Evolutionary conservation across 1,140 invertebrate genomes (phyloP), one percentile per base, ranked within the genome.

Genomic region (Trachymyrmex septentrionalis): DNA sequence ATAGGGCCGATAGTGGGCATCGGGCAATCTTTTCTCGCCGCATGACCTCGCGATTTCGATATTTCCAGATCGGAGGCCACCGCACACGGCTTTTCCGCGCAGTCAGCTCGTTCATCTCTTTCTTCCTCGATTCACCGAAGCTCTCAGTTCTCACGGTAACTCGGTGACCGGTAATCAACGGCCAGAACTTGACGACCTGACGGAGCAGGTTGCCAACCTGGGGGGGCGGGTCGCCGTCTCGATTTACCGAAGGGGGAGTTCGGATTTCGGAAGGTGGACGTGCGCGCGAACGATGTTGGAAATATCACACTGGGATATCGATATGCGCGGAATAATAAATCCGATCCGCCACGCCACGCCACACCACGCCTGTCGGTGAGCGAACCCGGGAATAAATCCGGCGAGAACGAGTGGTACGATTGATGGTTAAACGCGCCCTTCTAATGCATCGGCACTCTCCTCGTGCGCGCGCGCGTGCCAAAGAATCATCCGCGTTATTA

Each of bases 311-410:
- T 38, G 44, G 61, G 69, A 84, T 75, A 84, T 84, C 80, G 80
- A 73, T 84, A 84, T 84, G 78, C 78, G 78, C 66, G 66, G 77
- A 81, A 81, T 81, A 72, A 81, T 81, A 81, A 81, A 81, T 81
- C 64, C 64, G 34, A 77, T 61, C 75, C 30, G 53, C 72, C 72
- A 66, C 64, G 63, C 63, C 63, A 44, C n/a, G 30, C 64, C 64
- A 14, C 24, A 63, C 76, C 63, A 55, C 30, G 50, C 63, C 77
- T 81, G 64, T 81, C 77, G 64, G 48, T 48, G 64, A 71, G 9
- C 64, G 64, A 71, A 44, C 64, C 50, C 30, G 64, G 77, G 77
- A 71, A 81, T 81, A 81, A 81, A 81, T 81, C 66, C 78, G 66
- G 16, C 66, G 66, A 55, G 78, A 81, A 63, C 76, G 59, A 80